A percentile compares a stretch with the other conserved stretches of the same genome.
phyloP scores from a whole-genome alignment of 1,140 invertebrate genomes.

The Drosophila sechellia region DNA sequence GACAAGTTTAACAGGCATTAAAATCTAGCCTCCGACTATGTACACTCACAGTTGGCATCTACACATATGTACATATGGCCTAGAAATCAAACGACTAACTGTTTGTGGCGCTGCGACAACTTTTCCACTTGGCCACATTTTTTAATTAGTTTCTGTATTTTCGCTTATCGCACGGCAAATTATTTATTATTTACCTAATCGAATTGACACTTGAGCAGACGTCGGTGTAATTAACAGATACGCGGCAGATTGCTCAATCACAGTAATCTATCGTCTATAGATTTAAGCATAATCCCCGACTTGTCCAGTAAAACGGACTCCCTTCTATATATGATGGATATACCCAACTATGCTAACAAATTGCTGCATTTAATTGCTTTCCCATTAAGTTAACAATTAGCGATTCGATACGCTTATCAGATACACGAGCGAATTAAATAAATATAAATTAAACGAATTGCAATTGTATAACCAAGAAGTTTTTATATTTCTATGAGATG shows the following conservation, averaged over 20 bases:
- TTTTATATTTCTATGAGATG: too few species aligned
- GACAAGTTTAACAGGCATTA: conserved; percentile 84
- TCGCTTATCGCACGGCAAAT: conserved; percentile 37
- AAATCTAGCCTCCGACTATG: conserved; percentile 31
- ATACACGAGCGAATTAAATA: conserved; percentile 16
- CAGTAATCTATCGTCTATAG: conserved; percentile 19
- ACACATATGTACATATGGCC: conserved; percentile 38
- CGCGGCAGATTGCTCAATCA: conserved; percentile 40
- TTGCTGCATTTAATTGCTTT: conserved; percentile 39
- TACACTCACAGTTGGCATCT: background rate
- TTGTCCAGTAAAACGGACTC: background rate
- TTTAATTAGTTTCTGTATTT: conserved; percentile 44
- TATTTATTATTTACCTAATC: conserved; percentile 70
- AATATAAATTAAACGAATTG: conserved; percentile 5
- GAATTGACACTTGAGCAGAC: conserved; percentile 71
- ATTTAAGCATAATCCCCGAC: conserved; percentile 18
- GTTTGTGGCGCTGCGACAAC: conserved; percentile 40
- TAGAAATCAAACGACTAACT: conserved; percentile 60
- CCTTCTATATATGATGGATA: background rate
- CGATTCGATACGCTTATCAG: conserved; percentile 18
- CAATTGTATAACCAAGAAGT: background rate
- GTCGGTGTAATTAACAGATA: conserved; percentile 49
- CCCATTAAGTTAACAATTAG: conserved; percentile 54
- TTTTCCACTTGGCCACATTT: conserved; percentile 33
- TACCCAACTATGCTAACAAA: conserved; percentile 1